Evolutionary conservation across 1,140 invertebrate species (phyloP), one percentile per base, ranked within the genome.

Genomic region (Rhopalosiphum padi): DNA sequence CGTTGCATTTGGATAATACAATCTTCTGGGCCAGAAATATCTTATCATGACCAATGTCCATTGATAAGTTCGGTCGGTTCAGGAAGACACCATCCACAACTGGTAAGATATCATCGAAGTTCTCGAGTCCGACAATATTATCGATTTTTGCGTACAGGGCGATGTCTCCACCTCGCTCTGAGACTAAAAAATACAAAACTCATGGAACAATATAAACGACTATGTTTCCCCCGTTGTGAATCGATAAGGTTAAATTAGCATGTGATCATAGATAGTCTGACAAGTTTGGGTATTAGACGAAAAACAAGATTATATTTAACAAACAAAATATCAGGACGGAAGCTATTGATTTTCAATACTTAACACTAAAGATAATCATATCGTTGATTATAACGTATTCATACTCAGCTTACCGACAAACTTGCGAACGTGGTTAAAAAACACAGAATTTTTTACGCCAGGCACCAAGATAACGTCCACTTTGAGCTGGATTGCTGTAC

Each of bases 1-100:
- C 35, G n/a, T 83, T 91, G 77, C 90, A 91, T 48, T 91, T 91
- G 22, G 90, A 83, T 46, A 91, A 91, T 9, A 91, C n/a, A 3
- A 35, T 91, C 30, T 91, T 91, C 23, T 91, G 90, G 6, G 90
- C 90, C 11, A 82, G 25, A 48, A 91, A 82, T 91, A 91, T 91
- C 11, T 37, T 48, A 11, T 91, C 43, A n/a, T 83, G 18, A 1
- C 90, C 90, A 5, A 91, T 1, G 51, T 91, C 90, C 68, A 91
- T 83, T 21, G 90, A 83, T n/a, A 91, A 41, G 9, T 37, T 91
- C 2, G 90, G 90, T 35, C 41, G 68, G 43, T 91, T 41, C 11
- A 91, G 9, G 22, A 91, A 91, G 4, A 91, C 43, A 7, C 68
- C 90, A n/a, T 91, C 90, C 3, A 48, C 90, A 30, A 22, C n/a